Percentiles rank a stretch among this genome's conserved stretches.
These are phyloP conservation scores for Teleiodes luculella DNA, from an alignment of 2,888 invertebrate genomes.

Conservation along the genomic window DNA sequence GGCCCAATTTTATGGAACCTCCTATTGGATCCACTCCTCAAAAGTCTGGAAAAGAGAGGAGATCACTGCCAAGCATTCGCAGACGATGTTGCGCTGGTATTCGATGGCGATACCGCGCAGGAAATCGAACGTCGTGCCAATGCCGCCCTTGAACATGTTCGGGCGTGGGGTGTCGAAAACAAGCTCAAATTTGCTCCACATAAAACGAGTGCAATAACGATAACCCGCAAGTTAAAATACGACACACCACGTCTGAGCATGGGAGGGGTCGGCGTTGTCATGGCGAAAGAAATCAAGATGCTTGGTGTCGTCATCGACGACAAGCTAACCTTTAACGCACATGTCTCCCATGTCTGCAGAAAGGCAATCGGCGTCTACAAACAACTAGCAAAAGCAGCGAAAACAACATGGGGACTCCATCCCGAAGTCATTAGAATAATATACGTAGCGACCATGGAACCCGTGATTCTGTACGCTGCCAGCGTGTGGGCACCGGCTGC, in stretches of 20 bases:
- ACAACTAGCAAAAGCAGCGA: slow-evolving; percentile 5
- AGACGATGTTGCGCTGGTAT: too few species aligned
- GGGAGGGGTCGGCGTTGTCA: slow-evolving; percentile 8
- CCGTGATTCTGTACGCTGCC: slow-evolving; percentile 7
- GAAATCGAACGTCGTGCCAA: not conserved
- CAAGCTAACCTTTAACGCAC: slow-evolving; percentile 9
- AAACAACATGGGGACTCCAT: not conserved
- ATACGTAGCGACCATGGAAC: slow-evolving; percentile 8
- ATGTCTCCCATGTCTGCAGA: not conserved
- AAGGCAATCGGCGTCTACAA: slow-evolving; percentile 5
- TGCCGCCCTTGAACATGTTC: not conserved
- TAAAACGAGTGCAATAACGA: not conserved
- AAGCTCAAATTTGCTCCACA: not conserved
- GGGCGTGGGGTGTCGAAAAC: slow-evolving; percentile 1
- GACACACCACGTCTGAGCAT: too few species aligned
- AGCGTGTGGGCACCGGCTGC: slow-evolving; percentile 16
- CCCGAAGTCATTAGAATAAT: slow-evolving; percentile 2
- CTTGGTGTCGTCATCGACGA: slow-evolving; percentile 21
- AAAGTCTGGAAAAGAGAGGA: too few species aligned
- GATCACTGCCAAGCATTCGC: too few species aligned
- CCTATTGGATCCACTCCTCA: too few species aligned
- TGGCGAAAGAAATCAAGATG: slow-evolving; percentile 15
- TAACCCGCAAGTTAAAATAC: too few species aligned
- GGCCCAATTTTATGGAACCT: not conserved
- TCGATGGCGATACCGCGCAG: not conserved